These are phyloP conservation scores for Craterocephalus amniculus DNA, from an alignment of 2,797 vertebrate genomes.

Conservation along the genomic window DNA sequence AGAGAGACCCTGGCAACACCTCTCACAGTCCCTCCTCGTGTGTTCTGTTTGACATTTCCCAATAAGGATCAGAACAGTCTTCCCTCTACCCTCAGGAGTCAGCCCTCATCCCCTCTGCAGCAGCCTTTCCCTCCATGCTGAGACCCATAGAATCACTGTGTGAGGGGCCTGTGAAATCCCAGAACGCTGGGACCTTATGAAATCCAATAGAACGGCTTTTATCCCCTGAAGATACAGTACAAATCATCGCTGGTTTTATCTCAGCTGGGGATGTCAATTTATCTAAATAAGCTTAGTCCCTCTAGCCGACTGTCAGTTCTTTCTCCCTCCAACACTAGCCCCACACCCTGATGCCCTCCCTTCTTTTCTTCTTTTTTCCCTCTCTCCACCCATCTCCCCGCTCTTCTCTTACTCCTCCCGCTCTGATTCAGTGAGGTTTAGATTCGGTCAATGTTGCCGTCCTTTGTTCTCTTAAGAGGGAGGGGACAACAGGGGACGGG, in stretches of 20 bases:
- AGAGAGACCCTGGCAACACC: constrained; percentile 31
- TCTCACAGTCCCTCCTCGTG: constrained; percentile 31
- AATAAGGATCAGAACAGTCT: constrained; percentile 66
- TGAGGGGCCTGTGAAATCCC: constrained; percentile 58
- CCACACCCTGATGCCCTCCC: constrained; percentile 64
- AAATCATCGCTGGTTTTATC: constrained; percentile 97
- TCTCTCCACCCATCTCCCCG: constrained; percentile 62
- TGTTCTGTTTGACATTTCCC: constrained; percentile 66
- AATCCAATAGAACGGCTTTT: constrained; percentile 92
- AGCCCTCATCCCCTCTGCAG: constrained; percentile 44
- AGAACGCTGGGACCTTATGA: constrained; percentile 57
- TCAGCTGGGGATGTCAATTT: constrained; percentile 94
- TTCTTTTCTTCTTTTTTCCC: constrained; percentile 57
- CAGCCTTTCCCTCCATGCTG: constrained; percentile 40
- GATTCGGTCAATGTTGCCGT: constrained; percentile 68
- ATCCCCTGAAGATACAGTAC: constrained; percentile 94
- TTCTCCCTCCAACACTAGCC: constrained; percentile 62
- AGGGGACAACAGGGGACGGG: constrained; percentile 63
- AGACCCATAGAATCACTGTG: constrained; percentile 51
- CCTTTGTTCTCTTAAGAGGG: constrained; percentile 73
- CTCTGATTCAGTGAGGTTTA: constrained; percentile 63
- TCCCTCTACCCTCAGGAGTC: constrained; percentile 46
- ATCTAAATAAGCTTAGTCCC: constrained; percentile 92
- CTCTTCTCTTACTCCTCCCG: constrained; percentile 82
- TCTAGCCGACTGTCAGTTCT: constrained; percentile 89